Evolutionary conservation across 2,888 invertebrate genomes (phyloP), one percentile per base, ranked within the genome.

Genomic region (Prosapia bicincta): DNA sequence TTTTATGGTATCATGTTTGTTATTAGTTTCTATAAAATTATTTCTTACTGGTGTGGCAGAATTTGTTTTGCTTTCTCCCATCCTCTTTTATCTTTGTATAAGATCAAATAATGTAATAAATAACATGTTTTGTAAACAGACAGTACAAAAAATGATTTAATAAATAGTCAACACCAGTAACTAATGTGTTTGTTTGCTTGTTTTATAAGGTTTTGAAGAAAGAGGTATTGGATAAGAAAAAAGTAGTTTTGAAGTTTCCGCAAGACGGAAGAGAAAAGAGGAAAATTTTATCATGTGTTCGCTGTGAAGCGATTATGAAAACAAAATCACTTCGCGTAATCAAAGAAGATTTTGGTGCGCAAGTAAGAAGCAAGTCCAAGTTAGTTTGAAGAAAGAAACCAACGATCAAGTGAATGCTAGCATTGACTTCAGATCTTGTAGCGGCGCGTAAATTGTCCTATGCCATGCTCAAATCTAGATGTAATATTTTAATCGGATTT

Each of bases 151-250:
- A 54, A 13, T 9, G 38, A 13, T 13, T 13, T 38, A 38, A 38
- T 13, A 38, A 54, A 54, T 54, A 20, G 6, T 13, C 20, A 54
- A 20, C 54, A 54, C 3, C 54, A 54, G 54, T 54, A 54, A 69
- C 74, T 74, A 74, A 74, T 74, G 65, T 65, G 28, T 69, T 74
- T 74, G 69, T 69, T 74, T 74, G 69, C 69, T 69, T 74, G 69
- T 69, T 54, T 74, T 69, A 74, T 74, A 74, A 74, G 74, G 74
- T 74, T 74, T 65, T 69, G 65, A 74, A 74, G 74, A 74, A 69
- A 74, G 54, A 69, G 26, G 43, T 54, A 54, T 54, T 20, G 54
- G 54, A 54, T 54, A 54, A 54, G 54, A 54, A 54, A 54, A 54
- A 54, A 54, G 54, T 54, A 54, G 54, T 54, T 54, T 54, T 54